phyloP scores from a whole-genome alignment of 2,113 vertebrate genomes.

The Dolichotis patagonum region DNA sequence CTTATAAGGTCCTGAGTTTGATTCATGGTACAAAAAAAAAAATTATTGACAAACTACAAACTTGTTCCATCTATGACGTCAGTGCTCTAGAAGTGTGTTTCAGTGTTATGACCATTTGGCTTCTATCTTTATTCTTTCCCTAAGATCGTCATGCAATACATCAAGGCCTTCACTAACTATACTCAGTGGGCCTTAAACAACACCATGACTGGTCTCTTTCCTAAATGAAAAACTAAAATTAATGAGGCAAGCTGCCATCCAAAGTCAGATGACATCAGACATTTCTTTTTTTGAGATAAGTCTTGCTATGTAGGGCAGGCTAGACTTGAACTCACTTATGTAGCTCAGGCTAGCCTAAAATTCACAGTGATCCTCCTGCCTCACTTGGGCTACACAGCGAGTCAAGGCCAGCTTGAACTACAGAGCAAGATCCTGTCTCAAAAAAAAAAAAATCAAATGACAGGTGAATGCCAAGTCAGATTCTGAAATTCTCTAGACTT shows the following conservation, averaged over 20 bases:
- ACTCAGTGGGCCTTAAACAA: background rate
- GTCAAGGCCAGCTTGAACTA: background rate
- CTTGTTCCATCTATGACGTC: background rate
- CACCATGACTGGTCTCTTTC: background rate
- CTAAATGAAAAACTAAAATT: background rate
- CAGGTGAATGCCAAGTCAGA: background rate
- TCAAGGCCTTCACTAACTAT: background rate
- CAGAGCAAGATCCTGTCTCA: background rate
- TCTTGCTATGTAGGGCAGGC: background rate
- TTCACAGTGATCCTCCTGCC: background rate
- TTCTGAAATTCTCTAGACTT: background rate
- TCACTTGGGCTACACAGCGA: background rate
- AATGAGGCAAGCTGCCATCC: background rate
- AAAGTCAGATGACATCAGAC: background rate
- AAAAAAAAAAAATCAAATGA: background rate
- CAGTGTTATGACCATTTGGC: background rate
- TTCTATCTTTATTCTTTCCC: background rate
- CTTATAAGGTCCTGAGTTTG: no score
- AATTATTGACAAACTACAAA: background rate
- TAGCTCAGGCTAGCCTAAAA: background rate
- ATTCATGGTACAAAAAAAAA: no score
- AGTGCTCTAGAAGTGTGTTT: background rate
- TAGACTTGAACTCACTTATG: background rate
- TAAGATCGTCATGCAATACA: background rate
- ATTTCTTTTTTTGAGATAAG: background rate